Percentiles rank a stretch among this genome's conserved stretches.
Evolutionary conservation across 2,888 invertebrate genomes (phyloP).

Genomic region (Nudaria mundana): DNA sequence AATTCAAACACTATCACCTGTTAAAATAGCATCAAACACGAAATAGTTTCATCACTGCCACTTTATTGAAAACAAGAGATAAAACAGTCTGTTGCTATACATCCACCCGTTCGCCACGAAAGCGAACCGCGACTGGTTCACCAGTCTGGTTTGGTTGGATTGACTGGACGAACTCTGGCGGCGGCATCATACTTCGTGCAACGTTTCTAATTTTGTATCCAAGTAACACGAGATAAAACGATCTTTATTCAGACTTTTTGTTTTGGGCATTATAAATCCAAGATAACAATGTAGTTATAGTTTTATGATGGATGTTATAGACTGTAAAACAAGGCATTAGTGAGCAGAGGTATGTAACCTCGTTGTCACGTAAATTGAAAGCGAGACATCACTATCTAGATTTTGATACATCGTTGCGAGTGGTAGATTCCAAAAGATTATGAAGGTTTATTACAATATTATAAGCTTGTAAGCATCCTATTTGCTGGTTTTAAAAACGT

Average conservation of each 20-base stretch:
- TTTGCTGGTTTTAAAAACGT: no score
- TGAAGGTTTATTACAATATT: no score
- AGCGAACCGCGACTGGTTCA: constrained; percentile 42
- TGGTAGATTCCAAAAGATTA: no score
- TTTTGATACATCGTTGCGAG: no score
- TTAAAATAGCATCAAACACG: constrained; percentile 20
- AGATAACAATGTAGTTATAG: no score
- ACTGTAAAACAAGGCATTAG: no score
- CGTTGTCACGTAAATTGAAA: no score
- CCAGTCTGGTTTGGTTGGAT: not conserved
- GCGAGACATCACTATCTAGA: no score
- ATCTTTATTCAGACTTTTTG: constrained; percentile 71
- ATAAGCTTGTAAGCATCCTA: no score
- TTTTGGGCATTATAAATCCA: no score
- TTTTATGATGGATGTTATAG: no score
- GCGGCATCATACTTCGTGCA: constrained; percentile 36
- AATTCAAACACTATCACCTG: constrained; percentile 40
- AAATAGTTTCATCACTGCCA: constrained; percentile 32
- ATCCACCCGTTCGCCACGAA: constrained; percentile 42
- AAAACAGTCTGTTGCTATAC: not conserved
- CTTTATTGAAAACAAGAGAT: constrained; percentile 21
- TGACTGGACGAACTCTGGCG: constrained; percentile 25
- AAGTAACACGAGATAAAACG: constrained; percentile 79
- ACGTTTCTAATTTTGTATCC: constrained; percentile 77
- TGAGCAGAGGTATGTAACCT: no score